Conservation (phyloP, 2,888 invertebrate genomes). For the Scaptomyza cyrtandrae region DNA sequence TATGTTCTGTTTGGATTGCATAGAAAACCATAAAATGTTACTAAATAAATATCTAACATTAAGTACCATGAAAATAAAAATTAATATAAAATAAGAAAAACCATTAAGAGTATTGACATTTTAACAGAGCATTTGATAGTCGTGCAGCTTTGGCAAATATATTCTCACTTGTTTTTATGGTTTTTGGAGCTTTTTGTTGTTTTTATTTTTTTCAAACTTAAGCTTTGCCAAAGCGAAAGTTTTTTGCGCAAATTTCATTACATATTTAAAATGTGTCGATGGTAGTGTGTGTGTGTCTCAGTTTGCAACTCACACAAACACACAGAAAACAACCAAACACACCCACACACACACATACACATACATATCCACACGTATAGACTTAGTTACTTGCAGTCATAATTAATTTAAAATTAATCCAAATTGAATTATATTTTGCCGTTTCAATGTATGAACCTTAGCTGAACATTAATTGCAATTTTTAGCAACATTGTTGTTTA, state of each 20-base stretch:
- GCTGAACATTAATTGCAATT: slow-evolving; percentile 9
- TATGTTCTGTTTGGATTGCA: no score
- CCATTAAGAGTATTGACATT: no score
- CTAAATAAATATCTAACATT: no score
- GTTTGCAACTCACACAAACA: slow-evolving; percentile 10
- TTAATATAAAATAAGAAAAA: no score
- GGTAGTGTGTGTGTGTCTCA: slow-evolving; percentile 3
- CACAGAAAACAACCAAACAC: neutral
- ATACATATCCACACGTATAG: neutral
- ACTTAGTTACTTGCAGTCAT: slow-evolving; percentile 26
- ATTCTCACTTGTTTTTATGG: no score
- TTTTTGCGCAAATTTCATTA: slow-evolving; percentile 65
- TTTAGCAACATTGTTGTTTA: neutral
- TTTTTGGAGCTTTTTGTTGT: neutral
- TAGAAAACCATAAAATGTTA: no score
- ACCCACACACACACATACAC: slow-evolving; percentile 9
- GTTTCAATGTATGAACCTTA: neutral
- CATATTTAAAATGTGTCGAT: slow-evolving; percentile 47
- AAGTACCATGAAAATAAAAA: no score
- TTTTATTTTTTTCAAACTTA: slow-evolving; percentile 18
- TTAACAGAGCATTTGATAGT: neutral
- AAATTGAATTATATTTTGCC: slow-evolving; percentile 26
- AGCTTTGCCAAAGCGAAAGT: slow-evolving; percentile 56
- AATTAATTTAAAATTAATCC: slow-evolving; percentile 58
- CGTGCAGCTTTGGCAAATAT: neutral